Base-by-base conservation (phyloP, 1,140 invertebrate species). In the Lithobius niger region DNA sequence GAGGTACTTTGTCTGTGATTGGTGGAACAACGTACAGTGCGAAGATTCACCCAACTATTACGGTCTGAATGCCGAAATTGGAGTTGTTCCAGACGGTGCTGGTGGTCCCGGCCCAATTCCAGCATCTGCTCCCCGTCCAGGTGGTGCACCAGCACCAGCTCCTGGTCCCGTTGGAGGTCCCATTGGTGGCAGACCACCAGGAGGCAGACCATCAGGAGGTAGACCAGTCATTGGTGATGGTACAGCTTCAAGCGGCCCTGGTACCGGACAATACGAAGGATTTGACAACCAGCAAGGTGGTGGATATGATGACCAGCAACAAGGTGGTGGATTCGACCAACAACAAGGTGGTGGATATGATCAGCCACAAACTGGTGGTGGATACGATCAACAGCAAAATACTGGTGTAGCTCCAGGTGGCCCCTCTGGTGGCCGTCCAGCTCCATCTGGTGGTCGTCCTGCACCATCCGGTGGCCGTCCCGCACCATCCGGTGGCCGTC, bases 11-110 rank as follows among this genome's bases (percentile, higher is more conserved):
- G 50, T 56, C 16, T 56, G 55, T 22, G 55, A 56, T 22, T 56
- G 55, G 55, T 47, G 19, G 62, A 52, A 27, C 48, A 61, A 58
- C 31, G 60, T 61, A 2, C 27, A 51, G 3, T 61, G 60, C 24
- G 54, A 54, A 36, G 44, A 40, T 19, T 53, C 52, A 16, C 2
- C 16, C 13, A 1, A 18, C 6, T 22, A 18, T 27, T 51, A 51
- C 16, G 21, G 27, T 18, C 10, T 57, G 2, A 59, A 54, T 27
- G 51, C 55, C 2, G 40, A 22, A 6, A 56, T 56, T 42, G 36
- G 42, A 13, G 27, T 50, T 13, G 25, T 10, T 13, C 48, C 48
- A 24, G 31, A 10, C n/a, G 31, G 31, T 10, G 31, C 31, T 36
- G 31, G 31, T 36, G 6, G 6, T 36, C 16, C 4, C 16, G 43